A percentile compares a stretch with the other conserved stretches of the same genome.
phyloP scores from a whole-genome alignment of 2,888 invertebrate genomes.

The Operophtera brumata region DNA sequence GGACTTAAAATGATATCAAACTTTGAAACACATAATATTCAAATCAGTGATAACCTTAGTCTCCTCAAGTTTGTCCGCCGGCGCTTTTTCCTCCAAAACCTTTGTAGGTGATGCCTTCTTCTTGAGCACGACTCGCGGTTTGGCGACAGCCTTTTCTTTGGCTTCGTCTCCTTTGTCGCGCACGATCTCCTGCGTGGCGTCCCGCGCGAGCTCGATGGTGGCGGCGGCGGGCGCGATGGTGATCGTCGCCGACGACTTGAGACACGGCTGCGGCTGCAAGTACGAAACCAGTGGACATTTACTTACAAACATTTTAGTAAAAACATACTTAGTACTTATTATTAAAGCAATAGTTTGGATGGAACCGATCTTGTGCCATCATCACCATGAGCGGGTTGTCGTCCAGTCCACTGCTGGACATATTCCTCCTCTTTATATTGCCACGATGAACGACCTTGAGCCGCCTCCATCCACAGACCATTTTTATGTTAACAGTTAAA shows the following conservation, averaged over 20 bases:
- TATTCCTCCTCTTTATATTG: too few relatives aligned
- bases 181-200: conserved; percentile 54
- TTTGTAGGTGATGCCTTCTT: conserved; percentile 56
- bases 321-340: too few relatives aligned
- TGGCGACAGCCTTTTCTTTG: conserved; percentile 49
- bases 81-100: conserved; percentile 49
- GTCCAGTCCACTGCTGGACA: too few relatives aligned
- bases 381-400: too few relatives aligned
- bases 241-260: conserved; percentile 72
- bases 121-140: conserved; percentile 49
- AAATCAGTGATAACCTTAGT: conserved; percentile 46
- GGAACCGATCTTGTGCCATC: too few relatives aligned
- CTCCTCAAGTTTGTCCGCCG: conserved; percentile 56
- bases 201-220: conserved; percentile 46
- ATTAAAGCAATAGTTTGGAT: too few relatives aligned
- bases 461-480: too few relatives aligned
- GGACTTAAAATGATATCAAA: too few relatives aligned
- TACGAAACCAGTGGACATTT: neutral
- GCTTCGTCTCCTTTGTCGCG: conserved; percentile 51
- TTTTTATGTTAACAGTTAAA: too few relatives aligned
- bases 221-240: conserved; percentile 58
- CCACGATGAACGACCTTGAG: too few relatives aligned
- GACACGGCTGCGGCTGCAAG: conserved; percentile 51
- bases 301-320: too few relatives aligned
- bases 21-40: too few relatives aligned